phyloP scores from a whole-genome alignment of 2,888 invertebrate genomes.

The Masnerella sp. region DNA sequence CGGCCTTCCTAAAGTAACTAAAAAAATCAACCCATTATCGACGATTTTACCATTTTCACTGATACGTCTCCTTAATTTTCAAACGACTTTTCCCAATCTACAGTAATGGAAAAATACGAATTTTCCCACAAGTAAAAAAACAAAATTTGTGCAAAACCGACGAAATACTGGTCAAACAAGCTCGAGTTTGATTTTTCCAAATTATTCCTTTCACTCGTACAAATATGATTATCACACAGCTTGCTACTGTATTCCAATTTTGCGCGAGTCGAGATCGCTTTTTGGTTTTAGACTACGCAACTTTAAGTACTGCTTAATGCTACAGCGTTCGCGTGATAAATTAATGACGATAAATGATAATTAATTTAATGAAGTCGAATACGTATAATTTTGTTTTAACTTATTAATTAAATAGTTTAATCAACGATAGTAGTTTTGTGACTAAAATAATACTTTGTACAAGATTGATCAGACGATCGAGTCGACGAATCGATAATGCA shows the following conservation, averaged over 20 bases:
- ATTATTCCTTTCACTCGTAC: slow-evolving; percentile 9
- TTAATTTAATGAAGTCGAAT: neutral
- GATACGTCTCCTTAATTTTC: no score
- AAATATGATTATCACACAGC: slow-evolving; percentile 38
- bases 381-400: slow-evolving; percentile 13
- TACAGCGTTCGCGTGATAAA: neutral
- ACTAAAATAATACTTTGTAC: slow-evolving; percentile 52
- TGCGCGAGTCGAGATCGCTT: slow-evolving; percentile 23
- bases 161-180: slow-evolving; percentile 3
- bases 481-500: slow-evolving; percentile 17
- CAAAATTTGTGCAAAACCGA: neutral
- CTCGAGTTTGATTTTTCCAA: slow-evolving; percentile 51
- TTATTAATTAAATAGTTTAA: slow-evolving; percentile 35
- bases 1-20: no score
- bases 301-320: slow-evolving; percentile 16
- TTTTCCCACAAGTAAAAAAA: no score
- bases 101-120: no score
- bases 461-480: slow-evolving; percentile 22
- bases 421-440: slow-evolving; percentile 42
- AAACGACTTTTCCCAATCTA: no score
- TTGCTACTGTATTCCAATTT: slow-evolving; percentile 52
- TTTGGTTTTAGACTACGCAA: slow-evolving; percentile 14
- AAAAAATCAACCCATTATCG: no score
- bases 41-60: no score
- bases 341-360: neutral